Conservation (phyloP, 1,140 invertebrate genomes). For the Macrotrachela quadricornifera region DNA sequence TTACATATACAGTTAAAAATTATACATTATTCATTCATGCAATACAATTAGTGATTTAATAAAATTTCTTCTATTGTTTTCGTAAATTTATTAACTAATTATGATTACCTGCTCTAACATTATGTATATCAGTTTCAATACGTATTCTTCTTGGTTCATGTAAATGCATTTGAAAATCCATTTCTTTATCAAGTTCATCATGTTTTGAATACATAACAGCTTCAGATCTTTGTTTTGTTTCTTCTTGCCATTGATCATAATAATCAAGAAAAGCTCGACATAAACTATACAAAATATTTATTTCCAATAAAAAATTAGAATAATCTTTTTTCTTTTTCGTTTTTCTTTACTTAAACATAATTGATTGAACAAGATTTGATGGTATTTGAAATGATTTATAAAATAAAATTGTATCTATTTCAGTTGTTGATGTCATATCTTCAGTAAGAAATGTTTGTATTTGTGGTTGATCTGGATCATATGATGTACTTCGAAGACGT, state of each 20-base stretch:
- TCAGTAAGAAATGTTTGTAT: neutral
- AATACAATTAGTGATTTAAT: too few relatives aligned
- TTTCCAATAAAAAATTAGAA: neutral
- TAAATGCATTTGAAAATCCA: conserved; percentile 25
- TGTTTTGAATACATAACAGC: conserved; percentile 24
- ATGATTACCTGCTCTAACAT: conserved; percentile 27
- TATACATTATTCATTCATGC: too few relatives aligned
- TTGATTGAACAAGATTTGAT: neutral
- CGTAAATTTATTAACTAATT: too few relatives aligned
- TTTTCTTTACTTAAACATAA: neutral
- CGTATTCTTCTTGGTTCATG: conserved; percentile 24
- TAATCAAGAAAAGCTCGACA: conserved; percentile 26
- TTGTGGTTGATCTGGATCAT: conserved; percentile 14
- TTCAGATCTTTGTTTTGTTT: conserved; percentile 19
- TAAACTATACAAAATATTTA: neutral
- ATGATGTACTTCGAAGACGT: conserved; percentile 13
- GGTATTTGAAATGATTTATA: conserved; percentile 21
- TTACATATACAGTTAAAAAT: too few relatives aligned
- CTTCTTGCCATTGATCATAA: conserved; percentile 22
- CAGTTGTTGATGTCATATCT: neutral
- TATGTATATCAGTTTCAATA: conserved; percentile 27
- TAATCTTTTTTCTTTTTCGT: too few relatives aligned
- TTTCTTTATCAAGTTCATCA: conserved; percentile 28
- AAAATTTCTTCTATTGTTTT: too few relatives aligned
- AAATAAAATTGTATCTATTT: conserved; percentile 20